A percentile compares a stretch with the other conserved stretches of the same genome.
Conservation (phyloP, 2,797 vertebrate species). For the Anabacerthia variegaticeps region DNA sequence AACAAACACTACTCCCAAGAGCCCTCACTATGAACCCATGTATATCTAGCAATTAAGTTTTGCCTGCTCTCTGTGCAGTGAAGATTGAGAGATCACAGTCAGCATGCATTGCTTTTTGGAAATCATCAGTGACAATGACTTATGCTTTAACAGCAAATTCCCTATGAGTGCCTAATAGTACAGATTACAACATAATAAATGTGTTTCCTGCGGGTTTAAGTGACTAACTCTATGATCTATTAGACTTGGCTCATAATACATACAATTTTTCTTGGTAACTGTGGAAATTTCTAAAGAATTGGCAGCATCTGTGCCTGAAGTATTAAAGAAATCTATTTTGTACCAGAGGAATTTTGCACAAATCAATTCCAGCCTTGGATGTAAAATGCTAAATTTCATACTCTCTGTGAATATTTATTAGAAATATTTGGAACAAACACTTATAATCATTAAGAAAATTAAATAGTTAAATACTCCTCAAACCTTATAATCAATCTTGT, state of each 20-base stretch:
- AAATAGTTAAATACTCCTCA: constrained; percentile 49
- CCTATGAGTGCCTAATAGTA: constrained; percentile 50
- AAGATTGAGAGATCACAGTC: background rate
- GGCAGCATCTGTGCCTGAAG: constrained; percentile 19
- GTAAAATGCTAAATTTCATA: constrained; percentile 17
- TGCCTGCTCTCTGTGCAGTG: background rate
- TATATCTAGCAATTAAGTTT: background rate
- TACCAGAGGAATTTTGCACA: constrained; percentile 8
- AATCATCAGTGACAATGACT: constrained; percentile 55
- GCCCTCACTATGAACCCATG: background rate
- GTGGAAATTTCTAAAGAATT: constrained; percentile 63
- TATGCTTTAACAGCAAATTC: constrained; percentile 63
- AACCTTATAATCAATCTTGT: constrained; percentile 1
- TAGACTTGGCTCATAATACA: constrained; percentile 56
- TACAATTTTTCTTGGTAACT: constrained; percentile 33
- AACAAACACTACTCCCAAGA: background rate
- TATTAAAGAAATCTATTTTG: constrained; percentile 54
- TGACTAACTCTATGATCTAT: constrained; percentile 59
- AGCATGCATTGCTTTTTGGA: background rate
- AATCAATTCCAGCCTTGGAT: constrained; percentile 54
- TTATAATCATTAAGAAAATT: constrained; percentile 35
- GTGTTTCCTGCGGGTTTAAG: constrained; percentile 60
- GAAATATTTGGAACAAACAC: constrained; percentile 14
- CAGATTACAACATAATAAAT: constrained; percentile 68
- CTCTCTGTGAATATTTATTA: constrained; percentile 3